These are phyloP conservation scores for Malurus leucopterus DNA, from an alignment of 2,797 vertebrate genomes.

Conservation along the genomic window DNA sequence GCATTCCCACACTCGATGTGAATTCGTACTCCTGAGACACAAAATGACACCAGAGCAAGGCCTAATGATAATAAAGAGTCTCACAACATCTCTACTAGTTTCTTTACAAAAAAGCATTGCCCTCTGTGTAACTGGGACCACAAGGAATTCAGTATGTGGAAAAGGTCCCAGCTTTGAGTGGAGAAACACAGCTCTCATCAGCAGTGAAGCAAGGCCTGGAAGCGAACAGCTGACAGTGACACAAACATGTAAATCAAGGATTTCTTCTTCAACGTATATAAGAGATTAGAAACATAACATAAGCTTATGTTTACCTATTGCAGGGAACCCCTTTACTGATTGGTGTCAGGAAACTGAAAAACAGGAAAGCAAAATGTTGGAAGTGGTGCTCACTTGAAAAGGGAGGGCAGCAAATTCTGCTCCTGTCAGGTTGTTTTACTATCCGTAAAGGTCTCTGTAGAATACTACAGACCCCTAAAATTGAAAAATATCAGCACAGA, in stretches of 20 bases:
- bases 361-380: background rate
- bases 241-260: background rate
- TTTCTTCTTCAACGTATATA: background rate
- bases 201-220: background rate
- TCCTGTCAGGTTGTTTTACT: background rate
- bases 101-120: background rate
- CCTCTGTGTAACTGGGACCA: background rate
- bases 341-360: background rate
- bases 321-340: background rate
- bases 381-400: background rate
- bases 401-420: background rate
- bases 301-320: background rate
- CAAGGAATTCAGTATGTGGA: background rate
- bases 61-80: fast-evolving
- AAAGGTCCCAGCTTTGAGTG: background rate
- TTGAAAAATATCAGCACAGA: background rate
- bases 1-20: background rate
- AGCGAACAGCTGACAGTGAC: background rate
- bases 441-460: background rate
- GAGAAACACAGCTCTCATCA: background rate
- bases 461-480: background rate
- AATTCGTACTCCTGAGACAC: background rate
- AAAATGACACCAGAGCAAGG: background rate
- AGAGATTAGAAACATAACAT: background rate
- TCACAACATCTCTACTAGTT: background rate